These are phyloP conservation scores for Eurosta solidaginis DNA, from an alignment of 1,140 invertebrate genomes.

Conservation along the genomic window DNA sequence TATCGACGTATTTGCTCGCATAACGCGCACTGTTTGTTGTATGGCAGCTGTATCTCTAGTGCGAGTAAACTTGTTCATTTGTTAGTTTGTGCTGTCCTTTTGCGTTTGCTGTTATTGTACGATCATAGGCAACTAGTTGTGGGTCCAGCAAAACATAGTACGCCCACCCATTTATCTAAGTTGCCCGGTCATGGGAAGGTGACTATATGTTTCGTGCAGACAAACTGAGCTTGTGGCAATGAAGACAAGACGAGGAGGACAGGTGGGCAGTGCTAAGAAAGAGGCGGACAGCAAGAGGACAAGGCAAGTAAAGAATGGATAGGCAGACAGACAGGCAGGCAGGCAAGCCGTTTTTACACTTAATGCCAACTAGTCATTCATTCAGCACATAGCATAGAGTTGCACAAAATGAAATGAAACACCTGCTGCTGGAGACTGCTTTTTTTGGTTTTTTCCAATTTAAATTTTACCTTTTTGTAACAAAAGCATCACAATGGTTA, in stretches of 20 bases:
- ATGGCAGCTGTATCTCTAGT: neutral
- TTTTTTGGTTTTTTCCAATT: neutral
- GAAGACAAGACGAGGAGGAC: too few relatives aligned
- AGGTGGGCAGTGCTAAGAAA: too few relatives aligned
- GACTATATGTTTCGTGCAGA: neutral
- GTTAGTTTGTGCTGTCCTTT: neutral
- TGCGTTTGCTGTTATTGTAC: neutral
- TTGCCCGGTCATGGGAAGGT: neutral
- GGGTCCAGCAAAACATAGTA: neutral
- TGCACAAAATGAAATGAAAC: constrained; percentile 12
- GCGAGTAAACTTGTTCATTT: neutral
- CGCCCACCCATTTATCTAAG: constrained; percentile 12
- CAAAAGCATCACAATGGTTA: neutral
- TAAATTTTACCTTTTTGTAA: neutral
- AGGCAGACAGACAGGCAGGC: neutral
- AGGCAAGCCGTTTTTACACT: neutral
- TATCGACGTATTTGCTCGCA: neutral
- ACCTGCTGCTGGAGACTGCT: neutral
- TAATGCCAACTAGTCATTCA: neutral
- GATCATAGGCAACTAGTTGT: neutral
- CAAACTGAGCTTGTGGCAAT: neutral
- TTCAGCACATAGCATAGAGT: neutral
- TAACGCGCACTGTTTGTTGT: neutral
- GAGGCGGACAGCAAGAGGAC: too few relatives aligned
- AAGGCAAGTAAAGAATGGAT: too few relatives aligned